phyloP scores from a whole-genome alignment of 2,888 invertebrate species.

The Agrenia bidenticulata region DNA sequence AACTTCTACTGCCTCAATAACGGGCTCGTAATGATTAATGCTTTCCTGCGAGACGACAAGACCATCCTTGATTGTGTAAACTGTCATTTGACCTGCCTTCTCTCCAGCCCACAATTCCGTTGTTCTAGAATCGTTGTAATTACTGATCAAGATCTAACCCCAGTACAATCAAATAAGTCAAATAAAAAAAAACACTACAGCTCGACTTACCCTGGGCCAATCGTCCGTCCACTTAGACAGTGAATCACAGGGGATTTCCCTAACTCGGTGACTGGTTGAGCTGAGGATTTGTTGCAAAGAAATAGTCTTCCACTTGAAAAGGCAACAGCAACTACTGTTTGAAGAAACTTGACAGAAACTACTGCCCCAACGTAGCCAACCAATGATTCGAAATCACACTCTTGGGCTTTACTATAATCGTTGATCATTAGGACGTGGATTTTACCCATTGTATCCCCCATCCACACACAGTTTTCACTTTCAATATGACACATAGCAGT shows the following conservation, averaged over 20 bases:
- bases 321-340: conserved; percentile 44
- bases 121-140: conserved; percentile 42
- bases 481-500: conserved; percentile 73
- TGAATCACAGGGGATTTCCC: conserved; percentile 51
- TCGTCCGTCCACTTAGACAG: conserved; percentile 41
- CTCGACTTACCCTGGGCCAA: conserved; percentile 38
- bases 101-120: conserved; percentile 90
- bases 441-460: conserved; percentile 83
- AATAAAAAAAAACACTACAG: neutral
- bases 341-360: conserved; percentile 44
- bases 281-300: conserved; percentile 43
- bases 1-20: conserved; percentile 66
- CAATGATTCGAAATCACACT: conserved; percentile 48
- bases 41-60: conserved; percentile 73
- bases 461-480: conserved; percentile 73
- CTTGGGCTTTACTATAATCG: conserved; percentile 44
- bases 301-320: conserved; percentile 50
- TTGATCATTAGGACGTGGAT: conserved; percentile 64
- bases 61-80: conserved; percentile 71
- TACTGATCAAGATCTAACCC: conserved; percentile 9
- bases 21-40: conserved; percentile 65
- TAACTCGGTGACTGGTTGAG: conserved; percentile 47
- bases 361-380: conserved; percentile 52
- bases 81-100: conserved; percentile 72
- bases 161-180: neutral